Evolutionary conservation across 2,113 vertebrate genomes (phyloP).

Genomic region (Clarias magur): DNA sequence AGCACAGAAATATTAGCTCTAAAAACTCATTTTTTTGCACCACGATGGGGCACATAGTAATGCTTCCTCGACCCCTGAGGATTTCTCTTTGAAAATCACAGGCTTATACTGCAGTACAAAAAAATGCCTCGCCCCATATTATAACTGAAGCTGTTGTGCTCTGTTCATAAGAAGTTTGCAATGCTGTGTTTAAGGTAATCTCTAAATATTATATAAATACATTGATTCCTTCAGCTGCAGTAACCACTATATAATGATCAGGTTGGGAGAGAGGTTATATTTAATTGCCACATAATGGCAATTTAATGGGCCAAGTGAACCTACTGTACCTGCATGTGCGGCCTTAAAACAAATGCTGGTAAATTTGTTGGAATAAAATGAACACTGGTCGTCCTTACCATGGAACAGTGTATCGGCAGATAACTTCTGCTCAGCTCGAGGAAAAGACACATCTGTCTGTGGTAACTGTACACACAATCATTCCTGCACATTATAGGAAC

Average conservation of each 20-base stretch:
- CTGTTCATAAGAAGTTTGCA: neutral
- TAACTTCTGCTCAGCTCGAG: too few species aligned
- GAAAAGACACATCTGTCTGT: too few species aligned
- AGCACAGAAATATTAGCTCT: neutral
- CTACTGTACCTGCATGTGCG: neutral
- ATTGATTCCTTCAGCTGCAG: neutral
- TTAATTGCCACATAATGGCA: neutral
- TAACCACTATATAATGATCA: neutral
- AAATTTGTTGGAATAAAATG: neutral
- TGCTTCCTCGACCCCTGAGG: neutral
- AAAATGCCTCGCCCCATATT: neutral
- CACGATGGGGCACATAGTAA: neutral
- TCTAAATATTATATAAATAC: neutral
- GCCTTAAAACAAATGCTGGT: neutral
- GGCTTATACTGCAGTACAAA: neutral
- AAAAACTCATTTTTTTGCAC: neutral
- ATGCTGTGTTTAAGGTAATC: neutral
- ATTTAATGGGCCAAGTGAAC: neutral
- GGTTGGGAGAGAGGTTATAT: neutral
- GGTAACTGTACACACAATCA: too few species aligned
- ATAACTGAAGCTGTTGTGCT: neutral
- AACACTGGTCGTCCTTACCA: neutral
- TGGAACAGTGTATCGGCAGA: neutral
- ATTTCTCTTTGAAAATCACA: neutral
- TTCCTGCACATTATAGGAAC: too few species aligned